Percentiles rank a stretch among this genome's conserved stretches.
phyloP scores from a whole-genome alignment of 1,140 invertebrate genomes.

The Papilio helenus region DNA sequence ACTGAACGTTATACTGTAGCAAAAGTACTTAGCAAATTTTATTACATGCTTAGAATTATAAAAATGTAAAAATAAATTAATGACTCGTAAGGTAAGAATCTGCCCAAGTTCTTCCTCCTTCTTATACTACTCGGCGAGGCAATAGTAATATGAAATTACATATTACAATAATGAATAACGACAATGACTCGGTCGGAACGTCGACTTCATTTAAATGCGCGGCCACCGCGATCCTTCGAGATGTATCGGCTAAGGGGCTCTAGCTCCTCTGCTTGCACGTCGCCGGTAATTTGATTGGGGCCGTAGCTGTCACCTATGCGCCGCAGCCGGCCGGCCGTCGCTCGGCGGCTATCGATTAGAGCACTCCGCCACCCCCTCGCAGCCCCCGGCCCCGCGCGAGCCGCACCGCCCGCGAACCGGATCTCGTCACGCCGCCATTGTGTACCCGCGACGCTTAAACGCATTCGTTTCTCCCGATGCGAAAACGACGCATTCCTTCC shows the following conservation, averaged over 20 bases:
- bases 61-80: neutral
- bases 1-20: neutral
- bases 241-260: constrained; percentile 52
- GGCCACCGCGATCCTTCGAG: constrained; percentile 54
- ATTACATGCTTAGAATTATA: neutral
- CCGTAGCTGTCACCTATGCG: constrained; percentile 82
- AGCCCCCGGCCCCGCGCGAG: constrained; percentile 54
- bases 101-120: neutral
- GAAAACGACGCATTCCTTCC: constrained; percentile 83
- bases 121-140: neutral
- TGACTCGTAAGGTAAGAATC: neutral
- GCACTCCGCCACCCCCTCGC: constrained; percentile 61
- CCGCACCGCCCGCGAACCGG: constrained; percentile 79
- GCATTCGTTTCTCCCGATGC: constrained; percentile 83
- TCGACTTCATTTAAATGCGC: constrained; percentile 27
- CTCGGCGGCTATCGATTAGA: constrained; percentile 84
- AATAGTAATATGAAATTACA: neutral
- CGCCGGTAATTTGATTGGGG: constrained; percentile 80
- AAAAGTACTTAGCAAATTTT: neutral
- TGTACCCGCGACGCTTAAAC: constrained; percentile 83
- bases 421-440: constrained; percentile 83
- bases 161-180: constrained; percentile 7
- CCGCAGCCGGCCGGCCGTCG: constrained; percentile 82
- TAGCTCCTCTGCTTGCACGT: constrained; percentile 66
- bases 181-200: constrained; percentile 10